These are phyloP conservation scores for Propithecus deckenii DNA, from an alignment of 2,797 vertebrate species.

Conservation along the genomic window DNA sequence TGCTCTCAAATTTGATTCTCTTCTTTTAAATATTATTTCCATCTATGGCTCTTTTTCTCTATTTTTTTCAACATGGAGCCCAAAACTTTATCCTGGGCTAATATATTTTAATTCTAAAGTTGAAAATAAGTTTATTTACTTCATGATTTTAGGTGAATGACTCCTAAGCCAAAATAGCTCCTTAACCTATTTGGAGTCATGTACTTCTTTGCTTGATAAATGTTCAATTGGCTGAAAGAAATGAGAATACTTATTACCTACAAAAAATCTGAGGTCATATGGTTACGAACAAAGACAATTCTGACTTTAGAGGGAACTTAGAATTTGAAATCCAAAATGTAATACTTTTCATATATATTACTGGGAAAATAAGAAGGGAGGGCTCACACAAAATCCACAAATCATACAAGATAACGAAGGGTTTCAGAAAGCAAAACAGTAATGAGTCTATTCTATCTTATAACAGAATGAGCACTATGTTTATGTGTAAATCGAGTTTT, in stretches of 20 bases:
- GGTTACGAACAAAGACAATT: slow-evolving; percentile 14
- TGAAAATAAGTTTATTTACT: not conserved
- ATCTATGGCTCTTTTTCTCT: not conserved
- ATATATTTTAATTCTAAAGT: slow-evolving; percentile 11
- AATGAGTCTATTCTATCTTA: not conserved
- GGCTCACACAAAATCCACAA: not conserved
- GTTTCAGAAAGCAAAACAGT: not conserved
- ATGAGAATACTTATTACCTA: slow-evolving; percentile 23
- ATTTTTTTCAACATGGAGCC: not conserved
- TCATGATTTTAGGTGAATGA: not conserved
- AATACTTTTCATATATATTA: not conserved
- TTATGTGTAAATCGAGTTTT: not conserved
- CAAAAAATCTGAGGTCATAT: not conserved
- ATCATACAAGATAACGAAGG: not conserved
- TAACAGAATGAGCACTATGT: not conserved
- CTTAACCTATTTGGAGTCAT: not conserved
- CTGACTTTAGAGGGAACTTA: not conserved
- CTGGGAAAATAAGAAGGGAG: not conserved
- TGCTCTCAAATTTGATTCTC: not conserved
- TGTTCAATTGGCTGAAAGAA: slow-evolving; percentile 28
- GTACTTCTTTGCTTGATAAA: not conserved
- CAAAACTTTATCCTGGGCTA: not conserved
- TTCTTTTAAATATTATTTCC: not conserved
- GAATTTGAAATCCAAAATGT: slow-evolving; percentile 21
- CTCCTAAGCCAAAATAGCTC: not conserved